phyloP scores from a whole-genome alignment of 2,797 vertebrate species.

The Squalus acanthias region DNA sequence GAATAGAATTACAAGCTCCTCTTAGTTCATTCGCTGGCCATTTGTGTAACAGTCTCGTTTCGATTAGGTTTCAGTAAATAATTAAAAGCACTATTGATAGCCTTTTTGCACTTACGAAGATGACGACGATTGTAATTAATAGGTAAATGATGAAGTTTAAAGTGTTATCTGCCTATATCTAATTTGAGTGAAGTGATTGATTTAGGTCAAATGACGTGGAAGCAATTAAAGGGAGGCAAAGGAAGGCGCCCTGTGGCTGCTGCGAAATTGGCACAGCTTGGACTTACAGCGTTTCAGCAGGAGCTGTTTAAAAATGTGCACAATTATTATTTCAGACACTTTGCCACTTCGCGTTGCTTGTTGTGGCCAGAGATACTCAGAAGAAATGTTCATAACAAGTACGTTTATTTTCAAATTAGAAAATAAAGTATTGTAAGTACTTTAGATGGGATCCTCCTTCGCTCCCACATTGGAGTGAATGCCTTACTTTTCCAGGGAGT shows the following conservation, averaged over 20 bases:
- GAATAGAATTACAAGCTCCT: background rate
- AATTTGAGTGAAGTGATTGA: slow-evolving; percentile 35
- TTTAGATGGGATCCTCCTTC: background rate
- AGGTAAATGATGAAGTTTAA: slow-evolving; percentile 35
- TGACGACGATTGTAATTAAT: slow-evolving; percentile 35
- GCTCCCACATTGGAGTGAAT: too few species aligned
- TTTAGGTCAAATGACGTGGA: slow-evolving; percentile 18
- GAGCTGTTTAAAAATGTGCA: background rate
- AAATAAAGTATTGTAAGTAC: background rate
- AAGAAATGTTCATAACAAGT: background rate
- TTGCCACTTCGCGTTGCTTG: background rate
- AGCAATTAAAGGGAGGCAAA: background rate
- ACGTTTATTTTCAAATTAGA: background rate
- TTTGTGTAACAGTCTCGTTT: background rate
- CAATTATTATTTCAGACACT: background rate
- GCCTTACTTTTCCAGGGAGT: background rate
- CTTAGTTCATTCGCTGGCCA: background rate
- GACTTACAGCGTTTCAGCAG: too few species aligned
- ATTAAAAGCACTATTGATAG: slow-evolving; percentile 29
- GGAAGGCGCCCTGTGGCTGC: background rate
- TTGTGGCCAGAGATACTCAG: background rate
- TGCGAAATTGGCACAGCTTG: background rate
- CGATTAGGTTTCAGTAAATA: slow-evolving; percentile 35
- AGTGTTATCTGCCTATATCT: slow-evolving; percentile 31
- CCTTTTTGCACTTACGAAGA: slow-evolving; percentile 23